Conservation (phyloP, 2,797 vertebrate genomes). For the Meda fulgida region DNA sequence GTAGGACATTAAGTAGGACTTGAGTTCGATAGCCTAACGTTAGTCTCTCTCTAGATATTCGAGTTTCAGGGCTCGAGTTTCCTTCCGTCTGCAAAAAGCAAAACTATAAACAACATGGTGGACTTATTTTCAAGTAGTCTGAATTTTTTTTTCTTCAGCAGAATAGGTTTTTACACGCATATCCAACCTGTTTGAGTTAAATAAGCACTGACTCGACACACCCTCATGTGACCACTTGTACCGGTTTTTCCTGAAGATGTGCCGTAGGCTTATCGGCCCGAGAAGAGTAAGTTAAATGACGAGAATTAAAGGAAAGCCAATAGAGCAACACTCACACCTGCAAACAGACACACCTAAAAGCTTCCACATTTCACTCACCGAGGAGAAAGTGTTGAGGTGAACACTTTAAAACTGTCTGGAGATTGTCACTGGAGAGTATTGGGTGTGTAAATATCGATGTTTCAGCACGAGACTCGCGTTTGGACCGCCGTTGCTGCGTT, state of each 20-base stretch:
- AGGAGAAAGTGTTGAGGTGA: neutral
- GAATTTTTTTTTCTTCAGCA: neutral
- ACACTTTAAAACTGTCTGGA: neutral
- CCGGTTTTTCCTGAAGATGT: constrained; percentile 84
- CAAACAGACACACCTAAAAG: constrained; percentile 12
- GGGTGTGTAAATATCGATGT: constrained; percentile 63
- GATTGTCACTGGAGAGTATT: neutral
- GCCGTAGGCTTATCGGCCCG: constrained; percentile 65
- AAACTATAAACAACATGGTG: neutral
- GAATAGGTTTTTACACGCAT: constrained; percentile 36
- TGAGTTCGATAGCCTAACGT: neutral
- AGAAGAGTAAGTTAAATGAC: constrained; percentile 41
- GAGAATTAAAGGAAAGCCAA: constrained; percentile 57
- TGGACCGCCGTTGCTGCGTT: constrained; percentile 33
- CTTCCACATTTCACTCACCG: neutral
- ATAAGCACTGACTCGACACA: constrained; percentile 57
- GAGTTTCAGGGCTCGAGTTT: neutral
- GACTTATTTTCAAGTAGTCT: neutral
- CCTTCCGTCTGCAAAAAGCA: neutral
- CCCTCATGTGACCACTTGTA: constrained; percentile 71
- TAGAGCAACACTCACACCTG: constrained; percentile 42
- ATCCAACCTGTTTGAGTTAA: constrained; percentile 51
- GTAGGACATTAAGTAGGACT: neutral
- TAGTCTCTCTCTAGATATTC: neutral
- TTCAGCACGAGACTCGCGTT: constrained; percentile 66